Base-by-base conservation (phyloP, 2,888 invertebrate genomes). In the Tetropium fuscum region DNA sequence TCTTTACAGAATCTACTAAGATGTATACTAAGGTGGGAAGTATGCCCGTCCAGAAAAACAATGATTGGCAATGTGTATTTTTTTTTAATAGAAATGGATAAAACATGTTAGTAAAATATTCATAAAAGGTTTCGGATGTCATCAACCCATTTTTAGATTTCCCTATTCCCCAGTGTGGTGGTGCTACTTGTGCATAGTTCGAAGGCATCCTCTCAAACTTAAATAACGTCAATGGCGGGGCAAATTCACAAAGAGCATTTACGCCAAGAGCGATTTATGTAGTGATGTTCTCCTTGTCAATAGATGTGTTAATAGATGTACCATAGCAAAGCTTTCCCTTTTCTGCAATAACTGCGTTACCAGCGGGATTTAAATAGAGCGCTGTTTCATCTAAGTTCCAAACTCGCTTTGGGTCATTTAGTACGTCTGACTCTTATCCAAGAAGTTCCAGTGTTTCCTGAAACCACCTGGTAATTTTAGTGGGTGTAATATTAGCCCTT, bases 81-180 rank as follows among this genome's bases (percentile, higher is more conserved):
- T 22, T 51, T 13, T 18, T 51, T 6, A 11, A 36, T 36, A 51
- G 15, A 40, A 36, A 51, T 18, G 34, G 34, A 36, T 40, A 34
- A 40, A 40, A 51, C 3, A 51, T 40, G 40, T 51, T 51, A 11
- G 51, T 40, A 20, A 51, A 51, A 40, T 51, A 51, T 51, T 51
- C 38, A 40, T 40, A 51, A 51, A 51, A 51, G n/a, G 51, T 36
- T 36, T 51, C 38, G 2, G 27, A 27, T 2, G 27, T 27, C 27
- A 27, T 27, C 27, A 7, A 27, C 2, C 27, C 27, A 27, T 27
- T 27, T 27, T 27, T 27, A 27, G 27, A 27, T 27, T 27, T 27
- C 7, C 27, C 3, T 27, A 27, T 48, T 19, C 41, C 41, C 41
- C 41, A 41, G 22, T 41, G 18, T 16, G 41, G 34, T 6, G 34